phyloP scores from a whole-genome alignment of 2,113 vertebrate species.

The Xerus inauris region DNA sequence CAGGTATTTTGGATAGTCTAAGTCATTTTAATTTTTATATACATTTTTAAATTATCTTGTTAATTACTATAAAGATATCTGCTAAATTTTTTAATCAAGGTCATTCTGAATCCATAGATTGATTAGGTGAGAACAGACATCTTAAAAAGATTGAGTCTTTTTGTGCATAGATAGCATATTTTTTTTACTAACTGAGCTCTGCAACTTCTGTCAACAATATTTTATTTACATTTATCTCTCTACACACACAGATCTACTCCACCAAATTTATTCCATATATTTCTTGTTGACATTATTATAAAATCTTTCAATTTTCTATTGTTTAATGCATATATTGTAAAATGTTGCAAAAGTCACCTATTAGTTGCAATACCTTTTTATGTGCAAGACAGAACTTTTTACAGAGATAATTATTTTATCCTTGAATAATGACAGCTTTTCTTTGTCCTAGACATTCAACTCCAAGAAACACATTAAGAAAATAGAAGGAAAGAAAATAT shows the following conservation, averaged over 20 bases:
- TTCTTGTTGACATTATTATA: background rate
- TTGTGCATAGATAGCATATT: background rate
- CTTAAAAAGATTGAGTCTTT: background rate
- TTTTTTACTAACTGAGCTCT: background rate
- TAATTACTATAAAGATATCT: background rate
- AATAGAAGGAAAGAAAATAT: background rate
- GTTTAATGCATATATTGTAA: background rate
- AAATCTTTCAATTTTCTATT: background rate
- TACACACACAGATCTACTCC: background rate
- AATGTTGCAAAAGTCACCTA: background rate
- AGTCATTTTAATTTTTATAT: background rate
- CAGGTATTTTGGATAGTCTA: background rate
- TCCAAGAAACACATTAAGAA: background rate
- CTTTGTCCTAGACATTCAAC: background rate
- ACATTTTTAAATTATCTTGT: background rate
- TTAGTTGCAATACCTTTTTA: background rate
- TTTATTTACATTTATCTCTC: background rate
- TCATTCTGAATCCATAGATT: background rate
- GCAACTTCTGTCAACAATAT: background rate
- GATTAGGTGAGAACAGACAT: background rate
- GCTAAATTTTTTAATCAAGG: background rate
- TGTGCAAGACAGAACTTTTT: slow-evolving; percentile 1
- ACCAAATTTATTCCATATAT: background rate
- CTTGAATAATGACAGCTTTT: background rate
- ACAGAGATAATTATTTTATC: background rate